Base-by-base conservation (phyloP, 2,113 vertebrate species). In the Callipepla squamata region DNA sequence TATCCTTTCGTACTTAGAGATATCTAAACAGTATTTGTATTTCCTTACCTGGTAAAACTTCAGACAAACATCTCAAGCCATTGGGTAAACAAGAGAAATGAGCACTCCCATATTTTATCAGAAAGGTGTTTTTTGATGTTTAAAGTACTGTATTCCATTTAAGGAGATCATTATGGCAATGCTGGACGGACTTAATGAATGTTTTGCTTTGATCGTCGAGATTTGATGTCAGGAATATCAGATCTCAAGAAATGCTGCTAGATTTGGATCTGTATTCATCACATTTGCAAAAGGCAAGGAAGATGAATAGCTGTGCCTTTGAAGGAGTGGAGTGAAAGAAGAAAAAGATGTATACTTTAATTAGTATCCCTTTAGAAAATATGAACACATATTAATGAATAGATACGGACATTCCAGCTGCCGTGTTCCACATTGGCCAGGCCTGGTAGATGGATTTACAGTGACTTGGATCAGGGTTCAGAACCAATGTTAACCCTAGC, bases 171-270 rank as follows among this genome's bases (percentile, higher is more conserved):
- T 91, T 96, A 91, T 75, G 87, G 63, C 85, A 65, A n/a, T 74
- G 36, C 82, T 83, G 61, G 87, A 40, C 76, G 68, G 89, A 80
- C 68, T 90, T 96, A 96, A 96, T 93, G 93, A 95, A 90, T 88
- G 30, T 92, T 95, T 94, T 90, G 36, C 89, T 96, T 96, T 96
- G 94, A 96, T 96, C 91, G 68, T 77, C 23, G 38, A 91, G 95
- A 87, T 89, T 1, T 94, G 89, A 96, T 93, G 89, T 92, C 21
- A 77, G 87, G 87, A 95, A 91, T 67, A 92, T 95, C 51, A 91
- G 87, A 91, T 91, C 82, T 89, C 0, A 0, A 90, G 89, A 75
- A 92, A 91, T 89, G 94, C 55, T 62, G 72, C 20, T 3, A 3
- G 85, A 80, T 89, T 94, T 85, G 85, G 87, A 94, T 94, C 44